Base-by-base conservation (phyloP, 2,797 vertebrate genomes). In the Champsocephalus esox region DNA sequence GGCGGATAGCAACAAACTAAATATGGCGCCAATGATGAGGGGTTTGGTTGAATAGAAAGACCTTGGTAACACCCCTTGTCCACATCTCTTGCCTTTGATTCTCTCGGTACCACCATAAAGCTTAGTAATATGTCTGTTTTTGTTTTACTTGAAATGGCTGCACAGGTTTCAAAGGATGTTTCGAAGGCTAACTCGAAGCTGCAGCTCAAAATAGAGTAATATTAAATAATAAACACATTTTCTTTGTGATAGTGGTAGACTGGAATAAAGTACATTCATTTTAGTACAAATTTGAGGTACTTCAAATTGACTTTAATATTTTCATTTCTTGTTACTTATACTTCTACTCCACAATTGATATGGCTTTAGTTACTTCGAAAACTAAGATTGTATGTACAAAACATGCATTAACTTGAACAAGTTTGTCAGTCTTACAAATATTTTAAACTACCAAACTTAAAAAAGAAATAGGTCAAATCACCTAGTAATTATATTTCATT, bases 1-100 rank as follows among this genome's bases (percentile, higher is more conserved):
- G 34, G 45, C 50, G 62, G 54, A 12, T 73, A 32, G 51, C 67
- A 38, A 71, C 7, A 54, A 64, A 63, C 19, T 41, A 51, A 71
- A 48, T 14, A 56, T 34, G 60, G 56, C 49, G 4, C 62, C 19
- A 41, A 55, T 43, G 19, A 12, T 24, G 38, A 57, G 12, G 48
- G 46, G 5, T 76, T 34, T 13, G n/a, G 60, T 45, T 58, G n/a
- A 51, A 34, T 8, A 28, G 49, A 65, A 61, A 72, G 28, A 46
- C 49, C 13, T 45, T 34, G 52, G 1, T 61, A 8, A 4, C 48
- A 34, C 21, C 13, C 49, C n/a, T 58, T 56, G 10, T 19, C 21
- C 2, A 55, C 51, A 55, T 38, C 41, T 54, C 38, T 12, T 44
- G 38, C 10, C 21, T 50, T 28, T 50, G 61, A 50, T 38, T 65